A percentile compares a stretch with the other conserved stretches of the same genome.
Evolutionary conservation across 1,140 invertebrate genomes (phyloP).

Genomic region (Drosophila watanabei): DNA sequence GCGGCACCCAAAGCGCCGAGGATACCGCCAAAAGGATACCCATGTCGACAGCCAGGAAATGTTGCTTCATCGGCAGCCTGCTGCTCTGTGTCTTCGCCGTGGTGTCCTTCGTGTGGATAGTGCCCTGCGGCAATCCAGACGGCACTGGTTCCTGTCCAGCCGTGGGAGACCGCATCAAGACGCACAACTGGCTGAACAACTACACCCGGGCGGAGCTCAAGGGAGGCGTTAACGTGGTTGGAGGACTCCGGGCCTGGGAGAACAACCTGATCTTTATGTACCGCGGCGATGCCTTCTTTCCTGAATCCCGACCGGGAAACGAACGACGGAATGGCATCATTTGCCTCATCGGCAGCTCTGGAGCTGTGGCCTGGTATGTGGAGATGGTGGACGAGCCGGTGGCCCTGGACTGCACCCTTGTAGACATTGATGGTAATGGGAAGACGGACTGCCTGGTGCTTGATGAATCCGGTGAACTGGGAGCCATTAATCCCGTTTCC

Average conservation of each 20-base stretch:
- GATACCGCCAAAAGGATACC: conserved; percentile 77
- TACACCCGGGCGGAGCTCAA: conserved; percentile 91
- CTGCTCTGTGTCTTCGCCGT: conserved; percentile 90
- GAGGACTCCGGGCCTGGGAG: conserved; percentile 87
- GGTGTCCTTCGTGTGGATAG: conserved; percentile 90
- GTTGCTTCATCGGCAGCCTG: conserved; percentile 89
- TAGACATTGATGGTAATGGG: conserved; percentile 90
- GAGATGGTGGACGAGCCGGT: conserved; percentile 88
- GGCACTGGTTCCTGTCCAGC: conserved; percentile 88
- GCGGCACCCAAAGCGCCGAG: conserved; percentile 37
- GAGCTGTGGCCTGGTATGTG: conserved; percentile 89
- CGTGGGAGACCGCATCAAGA: conserved; percentile 86
- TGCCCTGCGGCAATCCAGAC: conserved; percentile 89
- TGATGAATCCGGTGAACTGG: conserved; percentile 89
- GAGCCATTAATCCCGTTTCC: conserved; percentile 89
- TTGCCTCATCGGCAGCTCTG: conserved; percentile 88
- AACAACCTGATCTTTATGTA: conserved; percentile 91
- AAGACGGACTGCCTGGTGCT: conserved; percentile 90
- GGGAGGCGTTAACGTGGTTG: conserved; percentile 90
- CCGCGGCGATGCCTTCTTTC: conserved; percentile 88
- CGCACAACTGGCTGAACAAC: conserved; percentile 90
- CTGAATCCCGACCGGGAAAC: conserved; percentile 86
- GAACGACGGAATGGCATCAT: conserved; percentile 87
- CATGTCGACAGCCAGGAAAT: conserved; percentile 89
- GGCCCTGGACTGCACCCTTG: conserved; percentile 89